Percentiles rank a stretch among this genome's conserved stretches.
phyloP scores from a whole-genome alignment of 2,113 vertebrate species.

The Perca schrenkii region DNA sequence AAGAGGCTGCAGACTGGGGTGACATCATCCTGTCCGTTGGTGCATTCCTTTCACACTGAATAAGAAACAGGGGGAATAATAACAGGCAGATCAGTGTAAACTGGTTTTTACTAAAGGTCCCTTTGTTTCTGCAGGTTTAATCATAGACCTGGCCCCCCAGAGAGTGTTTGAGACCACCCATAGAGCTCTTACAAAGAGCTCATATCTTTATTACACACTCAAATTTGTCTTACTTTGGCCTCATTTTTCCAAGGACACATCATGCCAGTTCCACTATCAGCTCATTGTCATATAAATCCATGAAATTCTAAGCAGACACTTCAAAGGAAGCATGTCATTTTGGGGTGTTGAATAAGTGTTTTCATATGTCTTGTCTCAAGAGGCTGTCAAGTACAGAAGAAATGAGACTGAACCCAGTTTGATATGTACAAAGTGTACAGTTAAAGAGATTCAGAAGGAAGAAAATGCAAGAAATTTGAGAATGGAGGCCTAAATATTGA shows the following conservation, averaged over 20 bases:
- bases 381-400: conserved; percentile 30
- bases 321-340: conserved; percentile 23
- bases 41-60: conserved; percentile 75
- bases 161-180: conserved; percentile 45
- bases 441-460: conserved; percentile 27
- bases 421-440: conserved; percentile 50
- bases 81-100: conserved; percentile 37
- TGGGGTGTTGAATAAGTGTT: conserved; percentile 15
- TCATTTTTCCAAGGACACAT: conserved; percentile 63
- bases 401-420: conserved; percentile 51
- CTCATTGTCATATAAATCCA: conserved; percentile 38
- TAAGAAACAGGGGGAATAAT: conserved; percentile 55
- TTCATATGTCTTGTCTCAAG: conserved; percentile 43
- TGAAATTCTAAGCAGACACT: conserved; percentile 30
- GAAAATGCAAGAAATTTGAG: conserved; percentile 18
- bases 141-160: conserved; percentile 22
- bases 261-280: conserved; percentile 11
- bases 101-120: conserved; percentile 33
- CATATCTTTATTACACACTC: conserved; percentile 32
- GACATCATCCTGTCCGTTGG: conserved; percentile 75
- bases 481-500: conserved; percentile 66
- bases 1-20: conserved; percentile 62
- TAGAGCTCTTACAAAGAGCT: conserved; percentile 6
- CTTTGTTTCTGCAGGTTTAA: conserved; percentile 57
- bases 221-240: conserved; percentile 45